These are phyloP conservation scores for Plebejus melissa DNA, from an alignment of 2,888 invertebrate genomes.

Conservation along the genomic window DNA sequence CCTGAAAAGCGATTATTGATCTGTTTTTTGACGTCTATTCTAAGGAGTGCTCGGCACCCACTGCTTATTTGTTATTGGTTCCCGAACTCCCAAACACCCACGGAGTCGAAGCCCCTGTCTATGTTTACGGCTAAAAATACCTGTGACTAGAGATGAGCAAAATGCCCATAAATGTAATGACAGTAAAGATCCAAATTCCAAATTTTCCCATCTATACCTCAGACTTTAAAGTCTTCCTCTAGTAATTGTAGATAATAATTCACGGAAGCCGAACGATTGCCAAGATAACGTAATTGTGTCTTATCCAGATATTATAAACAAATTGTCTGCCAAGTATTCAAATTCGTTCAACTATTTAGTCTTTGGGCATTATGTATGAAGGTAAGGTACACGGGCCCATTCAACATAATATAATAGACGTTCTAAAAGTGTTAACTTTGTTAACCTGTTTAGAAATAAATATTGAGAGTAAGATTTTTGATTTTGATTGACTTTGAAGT, in stretches of 20 bases:
- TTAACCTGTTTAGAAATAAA: no score
- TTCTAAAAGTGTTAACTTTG: no score
- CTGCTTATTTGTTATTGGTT: background rate
- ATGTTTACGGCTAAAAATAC: background rate
- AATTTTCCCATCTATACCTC: no score
- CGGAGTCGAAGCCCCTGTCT: background rate
- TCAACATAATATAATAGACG: no score
- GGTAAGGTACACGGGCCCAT: background rate
- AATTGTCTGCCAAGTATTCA: background rate
- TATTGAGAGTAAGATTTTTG: no score
- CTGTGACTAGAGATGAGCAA: no score
- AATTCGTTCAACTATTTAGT: background rate
- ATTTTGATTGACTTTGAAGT: background rate
- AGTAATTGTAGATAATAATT: background rate
- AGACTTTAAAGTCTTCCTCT: no score
- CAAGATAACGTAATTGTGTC: background rate
- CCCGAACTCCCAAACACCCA: background rate
- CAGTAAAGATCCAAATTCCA: no score
- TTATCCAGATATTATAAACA: background rate
- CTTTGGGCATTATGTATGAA: background rate
- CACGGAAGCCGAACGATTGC: background rate
- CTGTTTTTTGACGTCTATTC: background rate
- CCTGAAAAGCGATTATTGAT: background rate
- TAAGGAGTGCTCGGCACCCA: background rate
- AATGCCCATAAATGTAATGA: no score